phyloP scores from a whole-genome alignment of 92 coral and sea anemone species.

The Heteractis magnifica region DNA sequence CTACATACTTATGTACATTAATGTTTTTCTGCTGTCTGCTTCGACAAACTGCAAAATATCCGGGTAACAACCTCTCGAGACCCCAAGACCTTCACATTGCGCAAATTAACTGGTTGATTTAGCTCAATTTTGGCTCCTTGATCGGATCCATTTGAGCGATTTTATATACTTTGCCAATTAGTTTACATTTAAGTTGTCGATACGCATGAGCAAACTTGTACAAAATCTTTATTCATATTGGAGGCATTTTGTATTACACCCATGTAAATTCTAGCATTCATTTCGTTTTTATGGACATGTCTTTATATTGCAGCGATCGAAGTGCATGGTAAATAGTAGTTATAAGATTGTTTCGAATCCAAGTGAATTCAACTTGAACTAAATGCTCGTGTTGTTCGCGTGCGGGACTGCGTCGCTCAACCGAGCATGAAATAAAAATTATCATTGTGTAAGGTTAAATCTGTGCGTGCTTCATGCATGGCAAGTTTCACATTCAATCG shows the following conservation, averaged over 20 bases:
- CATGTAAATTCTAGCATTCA: neutral
- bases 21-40: conserved; percentile 11
- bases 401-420: conserved; percentile 30
- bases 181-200: conserved; percentile 9
- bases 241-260: neutral
- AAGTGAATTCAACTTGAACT: neutral
- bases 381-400: conserved; percentile 35
- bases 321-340: neutral
- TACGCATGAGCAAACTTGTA: neutral
- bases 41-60: conserved; percentile 15
- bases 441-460: neutral
- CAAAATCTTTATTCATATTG: neutral
- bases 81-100: conserved; percentile 17
- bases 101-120: conserved; percentile 1
- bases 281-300: neutral
- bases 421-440: conserved; percentile 30
- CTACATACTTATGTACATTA: conserved; percentile 3
- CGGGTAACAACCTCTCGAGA: conserved; percentile 37
- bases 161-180: conserved; percentile 4
- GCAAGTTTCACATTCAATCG: neutral
- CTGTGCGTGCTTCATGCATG: conserved; percentile 11
- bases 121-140: neutral
- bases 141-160: conserved; percentile 7
- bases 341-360: neutral
- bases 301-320: neutral